Conservation (phyloP, 2,113 vertebrate genomes). For the Podiceps cristatus region DNA sequence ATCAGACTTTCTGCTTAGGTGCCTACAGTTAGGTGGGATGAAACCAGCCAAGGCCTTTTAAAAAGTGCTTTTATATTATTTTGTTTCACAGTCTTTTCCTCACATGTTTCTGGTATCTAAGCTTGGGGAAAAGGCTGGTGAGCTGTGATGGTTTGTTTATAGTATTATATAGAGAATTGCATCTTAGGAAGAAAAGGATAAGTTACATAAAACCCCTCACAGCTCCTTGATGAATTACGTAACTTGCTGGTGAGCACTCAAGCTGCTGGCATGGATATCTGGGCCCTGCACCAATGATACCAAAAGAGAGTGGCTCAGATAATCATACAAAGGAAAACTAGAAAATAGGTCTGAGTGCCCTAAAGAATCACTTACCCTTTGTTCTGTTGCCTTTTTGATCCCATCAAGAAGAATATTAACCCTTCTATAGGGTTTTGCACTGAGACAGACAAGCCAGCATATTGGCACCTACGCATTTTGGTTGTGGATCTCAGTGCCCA, state of each 20-base stretch:
- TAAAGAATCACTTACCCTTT: background rate
- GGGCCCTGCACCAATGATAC: background rate
- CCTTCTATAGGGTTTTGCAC: background rate
- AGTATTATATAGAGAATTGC: background rate
- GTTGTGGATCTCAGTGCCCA: background rate
- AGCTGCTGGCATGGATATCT: background rate
- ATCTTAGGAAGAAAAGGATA: background rate
- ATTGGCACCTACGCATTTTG: accelerated
- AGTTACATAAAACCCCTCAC: background rate
- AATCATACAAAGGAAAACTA: background rate
- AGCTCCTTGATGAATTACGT: background rate
- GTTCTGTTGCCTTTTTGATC: background rate
- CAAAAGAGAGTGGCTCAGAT: background rate
- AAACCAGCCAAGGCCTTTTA: background rate
- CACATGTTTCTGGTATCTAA: background rate
- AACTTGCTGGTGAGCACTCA: background rate
- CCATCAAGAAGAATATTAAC: background rate
- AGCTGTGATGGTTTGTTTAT: background rate
- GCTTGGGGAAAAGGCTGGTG: background rate
- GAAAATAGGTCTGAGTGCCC: background rate
- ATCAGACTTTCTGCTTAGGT: background rate
- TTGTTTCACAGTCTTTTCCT: background rate
- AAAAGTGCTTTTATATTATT: background rate
- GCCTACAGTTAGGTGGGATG: background rate
- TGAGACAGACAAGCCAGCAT: background rate